Evolutionary conservation across 2,888 invertebrate genomes (phyloP).

Genomic region (Drosophila infuscata): DNA sequence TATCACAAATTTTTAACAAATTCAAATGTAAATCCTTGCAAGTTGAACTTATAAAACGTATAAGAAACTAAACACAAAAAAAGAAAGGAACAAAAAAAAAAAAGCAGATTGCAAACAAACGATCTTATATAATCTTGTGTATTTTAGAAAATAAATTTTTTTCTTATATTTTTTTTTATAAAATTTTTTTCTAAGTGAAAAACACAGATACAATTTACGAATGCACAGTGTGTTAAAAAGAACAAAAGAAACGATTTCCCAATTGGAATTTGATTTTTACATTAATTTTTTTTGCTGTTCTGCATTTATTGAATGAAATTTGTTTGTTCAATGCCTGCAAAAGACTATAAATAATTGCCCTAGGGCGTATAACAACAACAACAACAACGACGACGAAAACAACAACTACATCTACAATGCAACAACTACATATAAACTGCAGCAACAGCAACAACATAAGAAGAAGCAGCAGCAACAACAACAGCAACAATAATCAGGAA

Average conservation of each 20-base stretch:
- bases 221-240: constrained; percentile 33
- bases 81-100: constrained; percentile 11
- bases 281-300: constrained; percentile 43
- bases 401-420: constrained; percentile 13
- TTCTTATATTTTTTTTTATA: constrained; percentile 54
- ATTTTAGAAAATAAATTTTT: constrained; percentile 23
- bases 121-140: constrained; percentile 62
- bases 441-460: constrained; percentile 33
- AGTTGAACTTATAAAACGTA: constrained; percentile 37
- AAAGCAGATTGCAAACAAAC: constrained; percentile 17
- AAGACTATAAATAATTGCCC: constrained; percentile 69
- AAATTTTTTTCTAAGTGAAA: constrained; percentile 73
- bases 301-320: constrained; percentile 27
- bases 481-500: constrained; percentile 52
- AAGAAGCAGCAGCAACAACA: constrained; percentile 30
- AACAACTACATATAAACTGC: constrained; percentile 37
- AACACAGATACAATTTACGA: constrained; percentile 26
- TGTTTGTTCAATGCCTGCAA: constrained; percentile 48
- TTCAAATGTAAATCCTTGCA: constrained; percentile 47
- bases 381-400: constrained; percentile 17
- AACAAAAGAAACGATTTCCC: constrained; percentile 24
- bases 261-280: constrained; percentile 30
- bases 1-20: constrained; percentile 24
- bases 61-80: constrained; percentile 14
- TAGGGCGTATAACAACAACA: constrained; percentile 49